Evolutionary conservation across 1,140 invertebrate genomes (phyloP).

Genomic region (Aphelenchoides besseyi): DNA sequence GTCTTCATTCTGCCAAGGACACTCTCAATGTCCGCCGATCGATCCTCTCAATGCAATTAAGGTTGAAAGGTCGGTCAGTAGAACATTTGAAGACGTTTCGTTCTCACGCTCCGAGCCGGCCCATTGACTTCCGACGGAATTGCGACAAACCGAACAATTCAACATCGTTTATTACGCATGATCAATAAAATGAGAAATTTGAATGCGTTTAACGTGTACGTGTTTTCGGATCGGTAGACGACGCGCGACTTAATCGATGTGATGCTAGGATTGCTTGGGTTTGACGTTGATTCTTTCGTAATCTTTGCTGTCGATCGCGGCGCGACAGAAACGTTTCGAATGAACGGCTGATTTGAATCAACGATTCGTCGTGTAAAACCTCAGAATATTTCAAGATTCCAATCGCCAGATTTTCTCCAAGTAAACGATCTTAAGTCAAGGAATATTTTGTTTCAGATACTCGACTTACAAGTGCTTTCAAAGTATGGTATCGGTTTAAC

Average conservation of each 20-base stretch:
- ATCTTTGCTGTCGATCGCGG: slow-evolving; percentile 2
- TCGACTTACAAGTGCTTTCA: slow-evolving; percentile 42
- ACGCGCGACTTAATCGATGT: background rate
- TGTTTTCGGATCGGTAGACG: background rate
- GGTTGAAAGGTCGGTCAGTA: too few relatives aligned
- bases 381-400: slow-evolving; percentile 42
- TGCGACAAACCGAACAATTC: too few relatives aligned
- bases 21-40: too few relatives aligned
- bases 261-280: background rate
- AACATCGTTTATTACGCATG: too few relatives aligned
- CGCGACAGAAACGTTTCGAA: slow-evolving; percentile 48
- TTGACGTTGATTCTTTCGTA: background rate
- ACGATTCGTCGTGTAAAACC: slow-evolving; percentile 27
- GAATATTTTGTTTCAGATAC: slow-evolving; percentile 23
- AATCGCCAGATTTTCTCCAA: slow-evolving; percentile 40
- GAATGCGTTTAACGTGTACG: too few relatives aligned
- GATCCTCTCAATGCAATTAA: too few relatives aligned
- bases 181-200: too few relatives aligned
- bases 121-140: too few relatives aligned
- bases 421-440: background rate
- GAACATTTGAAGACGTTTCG: too few relatives aligned
- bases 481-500: slow-evolving; percentile 41
- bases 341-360: slow-evolving; percentile 38
- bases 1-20: too few relatives aligned
- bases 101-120: too few relatives aligned